Conservation (phyloP, 2,113 vertebrate species). For the Corythaeola cristata region DNA sequence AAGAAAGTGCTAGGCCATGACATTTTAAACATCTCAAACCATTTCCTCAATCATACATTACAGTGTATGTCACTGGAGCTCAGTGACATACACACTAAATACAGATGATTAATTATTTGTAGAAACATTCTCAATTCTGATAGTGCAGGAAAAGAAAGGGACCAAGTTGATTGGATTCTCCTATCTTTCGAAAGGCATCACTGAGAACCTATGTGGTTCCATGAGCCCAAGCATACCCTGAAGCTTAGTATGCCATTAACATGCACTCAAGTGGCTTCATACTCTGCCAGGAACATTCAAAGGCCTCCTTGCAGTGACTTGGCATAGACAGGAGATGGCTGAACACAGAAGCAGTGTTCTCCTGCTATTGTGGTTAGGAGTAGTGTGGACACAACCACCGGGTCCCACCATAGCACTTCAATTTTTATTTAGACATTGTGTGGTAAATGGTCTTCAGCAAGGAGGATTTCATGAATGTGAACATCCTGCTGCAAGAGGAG, state of each 20-base stretch:
- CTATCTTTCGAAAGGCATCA: not conserved
- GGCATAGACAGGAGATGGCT: not conserved
- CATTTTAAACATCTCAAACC: not conserved
- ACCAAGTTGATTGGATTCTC: not conserved
- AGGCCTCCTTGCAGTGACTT: not conserved
- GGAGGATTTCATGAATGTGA: not conserved
- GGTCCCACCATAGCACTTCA: not conserved
- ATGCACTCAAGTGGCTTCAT: not conserved
- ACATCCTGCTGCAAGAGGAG: not conserved
- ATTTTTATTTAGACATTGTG: not conserved
- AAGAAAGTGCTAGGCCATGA: not conserved
- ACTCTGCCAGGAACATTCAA: not conserved
- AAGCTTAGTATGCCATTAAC: not conserved
- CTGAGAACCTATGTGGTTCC: rapidly evolving
- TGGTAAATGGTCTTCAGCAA: not conserved
- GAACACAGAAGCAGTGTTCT: not conserved
- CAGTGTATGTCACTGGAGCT: not conserved
- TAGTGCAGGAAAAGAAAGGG: not conserved
- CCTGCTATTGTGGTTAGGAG: rapidly evolving
- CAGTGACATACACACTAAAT: not conserved
- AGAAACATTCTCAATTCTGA: not conserved
- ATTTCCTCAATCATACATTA: not conserved
- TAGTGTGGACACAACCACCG: rapidly evolving
- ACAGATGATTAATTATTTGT: not conserved
- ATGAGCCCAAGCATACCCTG: not conserved